Evolutionary conservation across 2,888 invertebrate genomes (phyloP).

Genomic region (Polydesmus complanatus): DNA sequence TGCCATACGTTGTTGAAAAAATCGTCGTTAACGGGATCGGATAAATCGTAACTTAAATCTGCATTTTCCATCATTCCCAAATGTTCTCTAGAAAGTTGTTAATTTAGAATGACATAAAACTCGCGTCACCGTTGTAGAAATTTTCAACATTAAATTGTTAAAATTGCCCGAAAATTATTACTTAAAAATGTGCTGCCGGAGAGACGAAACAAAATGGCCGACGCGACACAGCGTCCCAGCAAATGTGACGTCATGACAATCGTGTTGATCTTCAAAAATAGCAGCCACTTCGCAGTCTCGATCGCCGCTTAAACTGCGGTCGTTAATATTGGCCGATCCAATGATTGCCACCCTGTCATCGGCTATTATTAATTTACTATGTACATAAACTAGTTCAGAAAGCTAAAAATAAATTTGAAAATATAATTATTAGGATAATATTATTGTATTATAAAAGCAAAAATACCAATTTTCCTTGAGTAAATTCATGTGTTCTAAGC

Average conservation of each 20-base stretch:
- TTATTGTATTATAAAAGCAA: constrained; percentile 12
- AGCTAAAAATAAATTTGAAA: constrained; percentile 36
- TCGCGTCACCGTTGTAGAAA: neutral
- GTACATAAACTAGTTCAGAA: constrained; percentile 91
- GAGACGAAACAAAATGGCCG: constrained; percentile 71
- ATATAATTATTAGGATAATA: neutral
- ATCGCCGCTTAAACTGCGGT: constrained; percentile 82
- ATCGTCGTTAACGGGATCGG: constrained; percentile 61
- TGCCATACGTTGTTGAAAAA: constrained; percentile 81
- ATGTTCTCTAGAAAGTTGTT: constrained; percentile 51
- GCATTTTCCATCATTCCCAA: constrained; percentile 51
- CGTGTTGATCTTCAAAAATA: constrained; percentile 54
- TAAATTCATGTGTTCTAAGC: constrained; percentile 60
- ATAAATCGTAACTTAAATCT: constrained; percentile 42
- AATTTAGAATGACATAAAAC: neutral
- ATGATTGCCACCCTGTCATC: constrained; percentile 86
- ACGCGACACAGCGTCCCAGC: constrained; percentile 64
- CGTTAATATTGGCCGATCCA: constrained; percentile 97
- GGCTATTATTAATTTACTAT: constrained; percentile 88
- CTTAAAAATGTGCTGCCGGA: constrained; percentile 67
- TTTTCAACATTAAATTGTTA: neutral
- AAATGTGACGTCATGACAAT: constrained; percentile 57
- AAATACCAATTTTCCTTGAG: constrained; percentile 56
- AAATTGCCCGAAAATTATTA: constrained; percentile 18
- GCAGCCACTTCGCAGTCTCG: constrained; percentile 91